Conservation (phyloP, 2,888 invertebrate genomes). For the Apodemia duryi region DNA sequence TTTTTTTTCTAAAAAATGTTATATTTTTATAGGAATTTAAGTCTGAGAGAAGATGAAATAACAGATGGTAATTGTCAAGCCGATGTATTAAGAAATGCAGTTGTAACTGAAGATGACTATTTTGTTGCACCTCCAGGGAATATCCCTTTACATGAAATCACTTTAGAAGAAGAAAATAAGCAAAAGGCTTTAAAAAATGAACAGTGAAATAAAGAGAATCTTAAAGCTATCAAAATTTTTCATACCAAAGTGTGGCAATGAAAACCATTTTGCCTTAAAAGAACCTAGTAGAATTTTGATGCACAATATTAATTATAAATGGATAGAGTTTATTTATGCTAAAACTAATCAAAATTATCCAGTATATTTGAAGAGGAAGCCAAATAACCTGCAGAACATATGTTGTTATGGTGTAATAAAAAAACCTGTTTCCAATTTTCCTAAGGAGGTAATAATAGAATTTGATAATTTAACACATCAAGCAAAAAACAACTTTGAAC, state of each 20-base stretch:
- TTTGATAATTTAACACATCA: conserved; percentile 34
- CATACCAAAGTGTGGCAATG: conserved; percentile 35
- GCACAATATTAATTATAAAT: conserved; percentile 55
- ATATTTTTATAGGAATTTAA: conserved; percentile 77
- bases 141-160: conserved; percentile 82
- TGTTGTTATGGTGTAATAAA: conserved; percentile 45
- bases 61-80: conserved; percentile 84
- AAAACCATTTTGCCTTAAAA: conserved; percentile 41
- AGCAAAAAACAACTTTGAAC: conserved; percentile 36
- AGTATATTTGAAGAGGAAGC: conserved; percentile 42
- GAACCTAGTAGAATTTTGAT: conserved; percentile 51
- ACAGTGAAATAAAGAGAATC: conserved; percentile 50
- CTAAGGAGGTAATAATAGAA: conserved; percentile 27
- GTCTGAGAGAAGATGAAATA: conserved; percentile 83
- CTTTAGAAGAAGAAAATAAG: conserved; percentile 36
- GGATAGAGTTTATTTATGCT: conserved; percentile 50
- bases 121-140: conserved; percentile 95
- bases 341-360: conserved; percentile 55
- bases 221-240: conserved; percentile 53
- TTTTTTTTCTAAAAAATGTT: no score
- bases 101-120: conserved; percentile 90
- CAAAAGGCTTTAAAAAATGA: conserved; percentile 54
- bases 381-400: conserved; percentile 26
- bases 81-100: conserved; percentile 86
- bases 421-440: conserved; percentile 27